A percentile compares a stretch with the other conserved stretches of the same genome.
These are phyloP conservation scores for Oscheius onirici DNA, from an alignment of 2,888 invertebrate genomes.

Conservation along the genomic window DNA sequence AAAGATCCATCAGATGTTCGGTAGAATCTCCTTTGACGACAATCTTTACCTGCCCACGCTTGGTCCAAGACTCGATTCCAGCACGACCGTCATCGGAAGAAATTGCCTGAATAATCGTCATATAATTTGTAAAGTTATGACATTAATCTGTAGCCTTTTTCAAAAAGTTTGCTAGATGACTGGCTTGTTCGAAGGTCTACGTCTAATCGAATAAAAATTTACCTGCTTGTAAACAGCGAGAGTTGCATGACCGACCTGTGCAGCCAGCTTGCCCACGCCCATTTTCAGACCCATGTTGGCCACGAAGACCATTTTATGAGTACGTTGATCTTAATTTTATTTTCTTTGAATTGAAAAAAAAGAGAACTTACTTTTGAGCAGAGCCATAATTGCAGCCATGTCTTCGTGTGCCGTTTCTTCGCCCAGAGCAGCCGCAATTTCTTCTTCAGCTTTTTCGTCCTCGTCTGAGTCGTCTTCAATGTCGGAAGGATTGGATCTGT, in stretches of 20 bases:
- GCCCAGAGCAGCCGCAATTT: constrained; percentile 5
- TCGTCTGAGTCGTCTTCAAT: constrained; percentile 43
- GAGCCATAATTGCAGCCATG: constrained; percentile 21
- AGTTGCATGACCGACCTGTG: constrained; percentile 78
- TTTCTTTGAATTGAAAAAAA: not conserved
- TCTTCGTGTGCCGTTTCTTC: not conserved
- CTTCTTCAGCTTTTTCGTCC: constrained; percentile 43
- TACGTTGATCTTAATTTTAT: constrained; percentile 41
- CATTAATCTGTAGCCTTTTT: too few relatives aligned
- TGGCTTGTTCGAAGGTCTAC: too few relatives aligned
- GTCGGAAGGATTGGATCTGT: constrained; percentile 59
- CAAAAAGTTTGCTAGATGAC: too few relatives aligned
- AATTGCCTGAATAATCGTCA: constrained; percentile 41
- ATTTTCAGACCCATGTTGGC: constrained; percentile 78
- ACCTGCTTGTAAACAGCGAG: constrained; percentile 76
- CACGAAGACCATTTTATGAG: constrained; percentile 79
- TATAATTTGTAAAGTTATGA: too few relatives aligned
- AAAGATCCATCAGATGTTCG: constrained; percentile 73
- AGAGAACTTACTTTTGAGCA: constrained; percentile 11
- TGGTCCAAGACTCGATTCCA: constrained; percentile 45
- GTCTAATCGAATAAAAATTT: too few relatives aligned
- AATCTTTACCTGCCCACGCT: constrained; percentile 58
- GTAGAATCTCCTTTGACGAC: constrained; percentile 73
- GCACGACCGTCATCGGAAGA: constrained; percentile 42
- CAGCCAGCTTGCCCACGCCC: constrained; percentile 78